Conservation (phyloP, 92 coral and sea anemone genomes). For the Umimayanthus chanpuru region DNA sequence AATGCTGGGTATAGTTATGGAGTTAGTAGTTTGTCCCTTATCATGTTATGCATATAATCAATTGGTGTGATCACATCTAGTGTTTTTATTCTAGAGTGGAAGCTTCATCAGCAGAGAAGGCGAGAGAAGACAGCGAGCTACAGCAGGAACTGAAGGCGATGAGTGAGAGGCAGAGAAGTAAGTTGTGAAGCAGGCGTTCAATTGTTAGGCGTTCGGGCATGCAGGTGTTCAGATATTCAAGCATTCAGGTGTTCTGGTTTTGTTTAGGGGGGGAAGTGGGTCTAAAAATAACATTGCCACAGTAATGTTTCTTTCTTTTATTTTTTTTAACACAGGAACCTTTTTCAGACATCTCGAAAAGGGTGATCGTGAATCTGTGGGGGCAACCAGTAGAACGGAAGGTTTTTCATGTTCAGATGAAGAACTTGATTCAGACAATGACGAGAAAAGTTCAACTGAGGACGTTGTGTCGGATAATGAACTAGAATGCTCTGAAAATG, state of each 20-base stretch:
- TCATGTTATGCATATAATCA: no score
- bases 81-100: conserved; percentile 55
- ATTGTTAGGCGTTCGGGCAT: no score
- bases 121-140: conserved; percentile 75
- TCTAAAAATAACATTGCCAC: no score
- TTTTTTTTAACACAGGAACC: conserved; percentile 67
- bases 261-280: not conserved
- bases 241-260: not conserved
- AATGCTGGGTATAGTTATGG: no score
- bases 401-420: not conserved
- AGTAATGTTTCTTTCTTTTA: not conserved
- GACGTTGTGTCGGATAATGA: not conserved
- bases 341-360: conserved; percentile 71
- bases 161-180: conserved; percentile 91
- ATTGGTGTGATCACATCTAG: no score
- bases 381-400: not conserved
- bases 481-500: not conserved
- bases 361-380: conserved; percentile 44
- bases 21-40: no score
- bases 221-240: not conserved
- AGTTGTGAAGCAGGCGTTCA: conserved; percentile 23
- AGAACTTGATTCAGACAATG: conserved; percentile 43
- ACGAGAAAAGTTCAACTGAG: conserved; percentile 23
- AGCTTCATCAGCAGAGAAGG: conserved; percentile 71
- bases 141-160: conserved; percentile 78